Evolutionary conservation across 2,888 invertebrate genomes (phyloP).

Genomic region (Cheilosia grossa): DNA sequence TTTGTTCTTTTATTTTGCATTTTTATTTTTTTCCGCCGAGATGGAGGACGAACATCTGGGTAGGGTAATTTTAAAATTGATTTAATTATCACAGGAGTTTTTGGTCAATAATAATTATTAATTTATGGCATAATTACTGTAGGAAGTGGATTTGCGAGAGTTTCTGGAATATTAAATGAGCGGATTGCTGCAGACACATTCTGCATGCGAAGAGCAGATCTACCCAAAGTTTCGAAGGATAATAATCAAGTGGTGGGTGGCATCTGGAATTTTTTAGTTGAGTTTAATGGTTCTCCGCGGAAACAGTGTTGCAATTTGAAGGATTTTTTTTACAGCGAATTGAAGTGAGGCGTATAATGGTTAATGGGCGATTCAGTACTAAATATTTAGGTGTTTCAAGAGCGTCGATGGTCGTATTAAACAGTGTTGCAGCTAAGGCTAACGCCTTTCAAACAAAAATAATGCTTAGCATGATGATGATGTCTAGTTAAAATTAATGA

Average conservation of each 20-base stretch:
- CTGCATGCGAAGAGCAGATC: slow-evolving; percentile 33
- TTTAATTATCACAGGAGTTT: slow-evolving; percentile 69
- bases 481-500: too few species aligned
- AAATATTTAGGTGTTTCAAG: too few species aligned
- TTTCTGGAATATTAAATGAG: slow-evolving; percentile 60
- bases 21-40: not conserved
- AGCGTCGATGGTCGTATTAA: too few species aligned
- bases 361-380: too few species aligned
- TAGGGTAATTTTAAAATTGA: slow-evolving; percentile 65
- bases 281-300: not conserved
- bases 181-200: slow-evolving; percentile 51
- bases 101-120: slow-evolving; percentile 73
- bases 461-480: too few species aligned
- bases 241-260: not conserved
- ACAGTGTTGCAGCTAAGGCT: too few species aligned
- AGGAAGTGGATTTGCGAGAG: slow-evolving; percentile 18
- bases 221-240: slow-evolving; percentile 37
- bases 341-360: not conserved
- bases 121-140: slow-evolving; percentile 71
- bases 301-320: not conserved
- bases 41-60: slow-evolving; percentile 44
- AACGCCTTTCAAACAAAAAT: too few species aligned
- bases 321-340: too few species aligned
- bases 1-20: not conserved
- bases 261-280: slow-evolving; percentile 15